Evolutionary conservation across 2,797 vertebrate species (phyloP), one percentile per base, ranked within the genome.

Genomic region (Spinus pinus): DNA sequence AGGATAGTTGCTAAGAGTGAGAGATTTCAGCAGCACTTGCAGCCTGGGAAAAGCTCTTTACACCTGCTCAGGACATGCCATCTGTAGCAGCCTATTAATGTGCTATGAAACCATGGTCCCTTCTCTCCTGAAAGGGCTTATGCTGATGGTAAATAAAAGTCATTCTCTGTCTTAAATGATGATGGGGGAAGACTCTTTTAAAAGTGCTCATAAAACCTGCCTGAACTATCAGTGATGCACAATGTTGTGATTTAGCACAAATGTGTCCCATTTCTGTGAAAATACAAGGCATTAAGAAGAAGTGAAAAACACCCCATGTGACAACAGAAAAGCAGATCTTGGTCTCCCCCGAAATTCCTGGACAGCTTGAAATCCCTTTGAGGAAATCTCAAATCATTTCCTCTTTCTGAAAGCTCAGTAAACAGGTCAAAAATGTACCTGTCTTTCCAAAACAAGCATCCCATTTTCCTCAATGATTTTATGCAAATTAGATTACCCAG

Each of bases 11-110:
- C 54, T 78, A 66, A 74, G 54, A 91, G 33, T 5, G 39, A 78
- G 53, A 66, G 82, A 92, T 35, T 81, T 70, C 66, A 93, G 57
- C 47, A 67, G 58, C 39, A n/a, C 46, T 33, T 73, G 22, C 39
- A 86, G 75, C 11, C n/a, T 21, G 35, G 60, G 56, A 64, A 96
- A 92, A 96, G 91, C 94, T 94, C 67, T 79, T 95, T 86, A 95
- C 5, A 46, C 44, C n/a, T 54, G 49, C 71, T 75, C 46, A 77
- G 87, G 70, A 70, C 41, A 33, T 1, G 7, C 73, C 88, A 86
- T 51, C 73, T 94, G 79, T 14, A 84, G 42, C 41, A 84, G 33
- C 18, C 53, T 75, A 31, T 64, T 74, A 58, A 56, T 1, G 1
- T 61, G 47, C 49, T 39, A 61, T n/a, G 30, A 86, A 91, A 84